phyloP scores from a whole-genome alignment of 1,140 invertebrate genomes.

The Trachelipus rathkii region DNA sequence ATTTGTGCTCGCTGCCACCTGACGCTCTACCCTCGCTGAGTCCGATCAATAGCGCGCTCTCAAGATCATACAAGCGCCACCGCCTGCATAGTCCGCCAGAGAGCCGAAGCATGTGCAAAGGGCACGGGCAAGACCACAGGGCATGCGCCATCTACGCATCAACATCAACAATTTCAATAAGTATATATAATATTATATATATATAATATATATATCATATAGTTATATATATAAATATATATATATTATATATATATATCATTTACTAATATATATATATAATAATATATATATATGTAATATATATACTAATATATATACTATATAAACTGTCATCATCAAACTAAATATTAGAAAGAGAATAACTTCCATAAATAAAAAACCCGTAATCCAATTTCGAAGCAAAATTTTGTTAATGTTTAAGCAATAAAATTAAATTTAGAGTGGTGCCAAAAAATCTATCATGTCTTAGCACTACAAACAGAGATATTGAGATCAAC shows the following conservation, averaged over 20 bases:
- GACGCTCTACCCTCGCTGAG: neutral
- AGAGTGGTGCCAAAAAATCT: no score
- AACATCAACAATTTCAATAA: neutral
- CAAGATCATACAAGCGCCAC: neutral
- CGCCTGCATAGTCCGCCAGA: neutral
- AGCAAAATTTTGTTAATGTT: no score
- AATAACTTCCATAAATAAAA: no score
- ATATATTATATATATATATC: neutral
- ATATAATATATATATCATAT: neutral
- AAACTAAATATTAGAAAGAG: neutral
- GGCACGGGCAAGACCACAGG: neutral
- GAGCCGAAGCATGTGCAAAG: conserved; percentile 7
- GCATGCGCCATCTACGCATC: neutral
- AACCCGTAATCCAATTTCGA: no score
- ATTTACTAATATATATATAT: neutral
- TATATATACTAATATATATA: neutral
- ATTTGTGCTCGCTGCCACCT: neutral
- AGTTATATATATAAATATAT: neutral
- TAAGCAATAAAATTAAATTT: no score
- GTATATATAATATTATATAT: neutral
- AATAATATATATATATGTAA: neutral
- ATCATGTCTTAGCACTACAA: no score
- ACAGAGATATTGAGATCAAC: no score
- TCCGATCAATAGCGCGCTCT: neutral
- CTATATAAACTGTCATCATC: neutral